A percentile compares a stretch with the other conserved stretches of the same genome.
Evolutionary conservation across 2,113 vertebrate genomes (phyloP).

Genomic region (Trachemys scripta): DNA sequence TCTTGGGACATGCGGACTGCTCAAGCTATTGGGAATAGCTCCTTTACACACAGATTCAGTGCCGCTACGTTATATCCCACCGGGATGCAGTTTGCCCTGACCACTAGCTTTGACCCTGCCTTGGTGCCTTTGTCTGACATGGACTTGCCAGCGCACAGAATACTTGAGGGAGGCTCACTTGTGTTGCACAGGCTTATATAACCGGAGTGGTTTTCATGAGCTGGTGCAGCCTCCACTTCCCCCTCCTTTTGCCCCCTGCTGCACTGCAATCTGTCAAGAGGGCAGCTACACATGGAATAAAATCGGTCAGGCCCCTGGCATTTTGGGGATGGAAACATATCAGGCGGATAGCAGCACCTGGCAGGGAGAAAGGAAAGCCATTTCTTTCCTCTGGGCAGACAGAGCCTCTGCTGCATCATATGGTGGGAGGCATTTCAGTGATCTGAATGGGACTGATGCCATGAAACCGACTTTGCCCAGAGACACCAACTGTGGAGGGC

Average conservation of each 20-base stretch:
- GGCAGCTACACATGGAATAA: background rate
- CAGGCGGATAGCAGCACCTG: background rate
- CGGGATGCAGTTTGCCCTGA: background rate
- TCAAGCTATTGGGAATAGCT: background rate
- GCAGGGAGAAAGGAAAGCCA: background rate
- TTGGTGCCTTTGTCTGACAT: rapidly evolving
- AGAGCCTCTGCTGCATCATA: background rate
- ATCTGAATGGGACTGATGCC: background rate
- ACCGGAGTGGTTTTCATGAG: background rate
- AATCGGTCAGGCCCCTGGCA: background rate
- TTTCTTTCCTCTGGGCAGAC: background rate
- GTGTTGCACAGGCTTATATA: background rate
- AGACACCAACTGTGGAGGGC: background rate
- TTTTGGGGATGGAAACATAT: background rate
- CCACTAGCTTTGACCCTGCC: background rate
- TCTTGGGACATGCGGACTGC: background rate
- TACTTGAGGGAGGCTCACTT: background rate
- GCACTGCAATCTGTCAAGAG: background rate
- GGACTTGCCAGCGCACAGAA: background rate
- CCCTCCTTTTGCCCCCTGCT: background rate
- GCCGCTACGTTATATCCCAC: background rate
- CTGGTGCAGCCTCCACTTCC: background rate
- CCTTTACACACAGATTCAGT: background rate
- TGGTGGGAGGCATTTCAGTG: background rate
- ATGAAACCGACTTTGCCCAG: background rate